phyloP scores from a whole-genome alignment of 2,888 invertebrate genomes.

The Chymomyza amoena region DNA sequence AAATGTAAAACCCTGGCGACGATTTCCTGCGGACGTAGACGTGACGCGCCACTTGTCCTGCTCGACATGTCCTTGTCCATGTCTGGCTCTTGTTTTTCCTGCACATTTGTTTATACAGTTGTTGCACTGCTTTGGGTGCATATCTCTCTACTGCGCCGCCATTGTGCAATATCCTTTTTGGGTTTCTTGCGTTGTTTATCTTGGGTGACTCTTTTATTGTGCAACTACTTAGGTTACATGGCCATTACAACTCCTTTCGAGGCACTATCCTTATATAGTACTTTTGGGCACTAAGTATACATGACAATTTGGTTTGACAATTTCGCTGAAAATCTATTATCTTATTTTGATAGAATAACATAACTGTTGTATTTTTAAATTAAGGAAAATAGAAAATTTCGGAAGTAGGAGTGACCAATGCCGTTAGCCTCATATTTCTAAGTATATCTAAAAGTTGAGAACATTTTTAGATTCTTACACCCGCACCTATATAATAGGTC shows the following conservation, averaged over 20 bases:
- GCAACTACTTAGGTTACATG: neutral
- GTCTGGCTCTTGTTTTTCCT: conserved; percentile 33
- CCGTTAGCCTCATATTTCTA: too few relatives aligned
- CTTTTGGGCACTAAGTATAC: neutral
- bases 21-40: conserved; percentile 37
- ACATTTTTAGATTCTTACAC: too few relatives aligned
- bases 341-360: neutral
- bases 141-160: conserved; percentile 22
- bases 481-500: too few relatives aligned
- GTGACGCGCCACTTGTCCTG: conserved; percentile 50
- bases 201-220: neutral
- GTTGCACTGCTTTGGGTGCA: conserved; percentile 21
- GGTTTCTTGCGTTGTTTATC: neutral
- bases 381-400: too few relatives aligned
- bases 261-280: neutral
- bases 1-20: conserved; percentile 20
- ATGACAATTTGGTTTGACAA: neutral
- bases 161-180: conserved; percentile 44
- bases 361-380: neutral
- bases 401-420: too few relatives aligned
- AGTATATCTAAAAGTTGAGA: too few relatives aligned
- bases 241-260: neutral
- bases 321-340: neutral
- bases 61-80: conserved; percentile 18
- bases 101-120: conserved; percentile 53